These are phyloP conservation scores for Achroia grisella DNA, from an alignment of 1,140 invertebrate species.

Conservation along the genomic window DNA sequence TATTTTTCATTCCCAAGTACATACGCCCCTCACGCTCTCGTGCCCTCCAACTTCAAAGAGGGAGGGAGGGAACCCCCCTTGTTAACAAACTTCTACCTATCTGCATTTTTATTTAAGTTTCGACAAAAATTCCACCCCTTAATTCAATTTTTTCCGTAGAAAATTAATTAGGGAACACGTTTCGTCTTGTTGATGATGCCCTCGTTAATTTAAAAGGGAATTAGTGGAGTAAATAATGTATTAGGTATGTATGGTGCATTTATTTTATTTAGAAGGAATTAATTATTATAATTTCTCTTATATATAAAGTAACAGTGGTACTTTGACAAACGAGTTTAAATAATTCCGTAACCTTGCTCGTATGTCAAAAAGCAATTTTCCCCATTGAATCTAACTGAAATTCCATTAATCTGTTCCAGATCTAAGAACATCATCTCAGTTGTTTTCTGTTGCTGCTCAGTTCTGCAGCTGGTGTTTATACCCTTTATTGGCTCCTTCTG, in stretches of 20 bases:
- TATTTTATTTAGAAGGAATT: no score
- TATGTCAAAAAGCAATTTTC: no score
- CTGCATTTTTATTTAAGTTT: slow-evolving; percentile 72
- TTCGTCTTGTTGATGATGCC: slow-evolving; percentile 34
- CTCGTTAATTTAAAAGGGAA: slow-evolving; percentile 12
- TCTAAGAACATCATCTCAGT: no score
- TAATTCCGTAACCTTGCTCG: no score
- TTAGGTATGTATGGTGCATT: slow-evolving; percentile 22
- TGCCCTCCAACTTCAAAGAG: slow-evolving; percentile 47
- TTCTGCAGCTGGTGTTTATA: no score
- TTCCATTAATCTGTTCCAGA: no score
- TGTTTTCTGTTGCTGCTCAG: no score
- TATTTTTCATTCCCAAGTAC: slow-evolving; percentile 42
- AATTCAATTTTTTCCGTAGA: slow-evolving; percentile 58
- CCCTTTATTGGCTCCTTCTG: no score
- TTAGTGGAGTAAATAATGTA: slow-evolving; percentile 26
- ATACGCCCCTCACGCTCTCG: slow-evolving; percentile 17
- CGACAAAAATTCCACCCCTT: slow-evolving; percentile 54
- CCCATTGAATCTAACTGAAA: no score
- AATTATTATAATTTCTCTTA: no score
- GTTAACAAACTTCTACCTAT: slow-evolving; percentile 66
- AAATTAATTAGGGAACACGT: slow-evolving; percentile 64
- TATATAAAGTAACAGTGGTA: slow-evolving; percentile 10
- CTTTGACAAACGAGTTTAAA: no score
- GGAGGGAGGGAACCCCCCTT: slow-evolving; percentile 42